Percentiles rank a stretch among this genome's conserved stretches.
Conservation (phyloP, 1,140 invertebrate genomes). For the Rhysida immarginata region DNA sequence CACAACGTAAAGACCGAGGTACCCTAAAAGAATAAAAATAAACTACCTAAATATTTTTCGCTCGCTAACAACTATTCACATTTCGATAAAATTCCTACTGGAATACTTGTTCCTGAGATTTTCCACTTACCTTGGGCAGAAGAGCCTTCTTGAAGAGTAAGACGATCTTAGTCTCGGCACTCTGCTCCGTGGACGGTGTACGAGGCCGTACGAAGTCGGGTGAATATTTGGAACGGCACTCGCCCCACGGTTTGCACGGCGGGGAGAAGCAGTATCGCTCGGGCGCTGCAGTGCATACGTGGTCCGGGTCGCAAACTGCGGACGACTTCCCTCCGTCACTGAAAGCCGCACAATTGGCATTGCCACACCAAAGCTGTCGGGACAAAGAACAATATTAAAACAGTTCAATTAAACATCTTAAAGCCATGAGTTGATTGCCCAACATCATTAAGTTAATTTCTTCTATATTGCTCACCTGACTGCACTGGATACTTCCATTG, state of each 20-base stretch:
- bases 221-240: constrained; percentile 56
- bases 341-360: constrained; percentile 62
- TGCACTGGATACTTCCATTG: constrained; percentile 56
- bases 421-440: background rate
- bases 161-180: no score
- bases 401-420: background rate
- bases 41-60: no score
- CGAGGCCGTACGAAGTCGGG: constrained; percentile 59
- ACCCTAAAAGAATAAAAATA: constrained; percentile 30
- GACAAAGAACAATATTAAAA: background rate
- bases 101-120: no score
- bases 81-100: no score
- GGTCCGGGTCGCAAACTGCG: constrained; percentile 9
- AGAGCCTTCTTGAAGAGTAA: no score
- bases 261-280: constrained; percentile 57
- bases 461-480: constrained; percentile 38
- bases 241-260: constrained; percentile 59
- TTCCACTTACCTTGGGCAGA: no score
- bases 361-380: constrained; percentile 46
- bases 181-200: no score
- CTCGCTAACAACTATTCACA: no score
- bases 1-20: constrained; percentile 56
- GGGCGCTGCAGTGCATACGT: constrained; percentile 59
- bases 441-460: background rate
- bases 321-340: background rate